A percentile compares a stretch with the other conserved stretches of the same genome.
phyloP scores from a whole-genome alignment of 2,797 vertebrate species.

The Hozukius guyotensis region DNA sequence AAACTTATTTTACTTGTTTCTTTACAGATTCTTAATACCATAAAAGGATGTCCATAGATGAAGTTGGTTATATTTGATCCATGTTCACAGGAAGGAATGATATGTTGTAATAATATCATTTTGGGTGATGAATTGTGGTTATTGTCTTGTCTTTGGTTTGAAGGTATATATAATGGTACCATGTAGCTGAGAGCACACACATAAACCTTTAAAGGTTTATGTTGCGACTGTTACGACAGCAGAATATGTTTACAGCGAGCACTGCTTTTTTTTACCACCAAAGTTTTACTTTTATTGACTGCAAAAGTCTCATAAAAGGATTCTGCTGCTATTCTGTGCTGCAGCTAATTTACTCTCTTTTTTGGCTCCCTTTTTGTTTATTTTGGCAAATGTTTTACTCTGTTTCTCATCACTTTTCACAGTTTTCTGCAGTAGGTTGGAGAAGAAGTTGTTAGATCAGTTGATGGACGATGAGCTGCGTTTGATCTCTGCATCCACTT shows the following conservation, averaged over 20 bases:
- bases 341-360: not conserved
- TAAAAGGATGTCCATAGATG: conserved; percentile 70
- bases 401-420: not conserved
- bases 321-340: not conserved
- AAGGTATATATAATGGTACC: not conserved
- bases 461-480: not conserved
- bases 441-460: not conserved
- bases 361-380: not conserved
- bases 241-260: not conserved
- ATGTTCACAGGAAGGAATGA: conserved; percentile 58
- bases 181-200: not conserved
- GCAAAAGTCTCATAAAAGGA: not conserved
- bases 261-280: not conserved
- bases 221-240: not conserved
- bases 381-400: not conserved
- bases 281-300: not conserved
- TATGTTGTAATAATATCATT: not conserved
- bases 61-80: conserved; percentile 75
- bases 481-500: conserved; percentile 22
- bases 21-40: conserved; percentile 69
- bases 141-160: not conserved
- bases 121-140: not conserved
- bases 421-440: not conserved
- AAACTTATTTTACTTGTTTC: conserved; percentile 26
- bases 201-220: not conserved